Evolutionary conservation across 2,797 vertebrate species (phyloP), one percentile per base, ranked within the genome.

Genomic region (Poeciliopsis paucimaculata): DNA sequence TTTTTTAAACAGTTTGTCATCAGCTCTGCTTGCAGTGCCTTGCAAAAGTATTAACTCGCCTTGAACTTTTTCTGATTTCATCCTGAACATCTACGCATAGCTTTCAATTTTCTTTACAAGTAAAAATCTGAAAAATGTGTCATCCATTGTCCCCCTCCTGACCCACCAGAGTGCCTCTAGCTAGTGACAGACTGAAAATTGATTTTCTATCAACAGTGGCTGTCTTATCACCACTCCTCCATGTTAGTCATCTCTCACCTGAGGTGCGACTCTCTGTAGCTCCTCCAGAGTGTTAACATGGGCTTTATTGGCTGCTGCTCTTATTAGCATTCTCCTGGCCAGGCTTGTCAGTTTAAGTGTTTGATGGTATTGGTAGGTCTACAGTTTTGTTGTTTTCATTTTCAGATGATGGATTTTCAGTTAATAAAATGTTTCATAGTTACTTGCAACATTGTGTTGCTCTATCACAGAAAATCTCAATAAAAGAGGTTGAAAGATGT

Each of bases 11-110:
- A 74, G 66, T 72, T 66, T 79, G 45, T 80, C 78, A 77, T 80
- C 83, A 87, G 87, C 86, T 89, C 80, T 84, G 78, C 80, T 73
- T 71, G 7, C 41, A 31, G 36, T 68, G 9, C 20, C 20, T 68
- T 68, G 11, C 39, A 41, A 43, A 43, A 43, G 12, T 51, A 68
- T 41, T 68, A 23, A 41, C 20, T 68, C 0, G 12, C 10, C 36
- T n/a, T 26, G 9, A 41, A 41, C 11, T 68, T 10, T 41, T 68
- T 68, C 23, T 41, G 3, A 68, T 66, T 66, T 66, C 34, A 20
- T 36, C 62, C 18, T 20, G 36, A 70, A 26, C 23, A n/a, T 20
- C 16, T 31, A 36, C 1, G 15, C 31, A 2, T 13, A 9, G 10
- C 4, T 26, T 26, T 26, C 20, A 41, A 2, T 41, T 70, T 70